Evolutionary conservation across 2,888 invertebrate genomes (phyloP).

Genomic region (Harpalus rufipes): DNA sequence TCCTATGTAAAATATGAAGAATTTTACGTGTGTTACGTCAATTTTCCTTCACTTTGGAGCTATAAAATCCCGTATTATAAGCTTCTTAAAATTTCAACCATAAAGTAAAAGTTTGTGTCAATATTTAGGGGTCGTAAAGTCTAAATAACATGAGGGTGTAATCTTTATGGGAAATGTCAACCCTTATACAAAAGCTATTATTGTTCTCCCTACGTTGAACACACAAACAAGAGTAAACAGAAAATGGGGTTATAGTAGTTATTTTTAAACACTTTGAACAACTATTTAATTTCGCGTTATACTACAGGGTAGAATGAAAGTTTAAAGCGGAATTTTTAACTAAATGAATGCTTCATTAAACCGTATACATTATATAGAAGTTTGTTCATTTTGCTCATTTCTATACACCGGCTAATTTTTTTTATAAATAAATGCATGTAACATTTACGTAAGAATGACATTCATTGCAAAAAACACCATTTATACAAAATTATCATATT

Average conservation of each 20-base stretch:
- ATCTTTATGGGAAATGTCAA: background rate
- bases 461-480: no score
- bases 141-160: constrained; percentile 2
- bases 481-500: no score
- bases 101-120: constrained; percentile 6
- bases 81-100: background rate
- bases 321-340: background rate
- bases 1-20: background rate
- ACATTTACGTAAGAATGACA: no score
- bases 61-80: background rate
- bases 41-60: background rate
- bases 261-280: background rate
- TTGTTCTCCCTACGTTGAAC: background rate
- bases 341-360: background rate
- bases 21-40: background rate
- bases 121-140: background rate
- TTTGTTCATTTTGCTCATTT: background rate
- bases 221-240: background rate
- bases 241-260: background rate
- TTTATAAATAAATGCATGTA: no score
- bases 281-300: background rate
- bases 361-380: background rate
- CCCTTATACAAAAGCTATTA: background rate
- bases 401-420: no score
- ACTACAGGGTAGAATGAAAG: background rate